phyloP scores from a whole-genome alignment of 2,888 invertebrate genomes.

The Dorcus hopei region DNA sequence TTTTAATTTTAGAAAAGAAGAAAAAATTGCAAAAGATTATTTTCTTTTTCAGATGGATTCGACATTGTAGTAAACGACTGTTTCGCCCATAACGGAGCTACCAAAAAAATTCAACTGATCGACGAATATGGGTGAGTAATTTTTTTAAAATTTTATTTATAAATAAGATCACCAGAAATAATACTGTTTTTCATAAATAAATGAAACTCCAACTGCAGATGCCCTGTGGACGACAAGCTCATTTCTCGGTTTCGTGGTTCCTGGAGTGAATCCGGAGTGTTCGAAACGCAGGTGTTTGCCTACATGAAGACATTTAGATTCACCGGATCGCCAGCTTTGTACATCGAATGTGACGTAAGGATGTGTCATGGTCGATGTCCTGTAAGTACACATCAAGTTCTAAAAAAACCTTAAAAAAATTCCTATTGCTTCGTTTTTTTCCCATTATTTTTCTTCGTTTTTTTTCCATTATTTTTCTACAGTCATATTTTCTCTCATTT shows the following conservation, averaged over 20 bases:
- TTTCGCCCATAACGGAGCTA: slow-evolving; percentile 90
- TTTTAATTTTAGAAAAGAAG: no score
- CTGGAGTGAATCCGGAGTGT: slow-evolving; percentile 88
- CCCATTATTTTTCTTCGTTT: neutral
- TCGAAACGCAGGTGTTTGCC: slow-evolving; percentile 90
- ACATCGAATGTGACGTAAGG: slow-evolving; percentile 91
- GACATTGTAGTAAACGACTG: slow-evolving; percentile 94
- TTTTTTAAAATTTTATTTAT: neutral
- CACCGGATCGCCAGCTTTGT: slow-evolving; percentile 89
- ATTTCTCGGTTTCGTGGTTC: slow-evolving; percentile 90
- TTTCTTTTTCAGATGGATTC: slow-evolving; percentile 72
- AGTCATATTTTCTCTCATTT: neutral
- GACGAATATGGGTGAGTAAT: slow-evolving; percentile 81
- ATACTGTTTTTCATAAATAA: neutral
- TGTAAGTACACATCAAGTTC: slow-evolving; percentile 55
- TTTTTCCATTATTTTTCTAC: neutral
- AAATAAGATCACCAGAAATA: no score
- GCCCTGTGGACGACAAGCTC: slow-evolving; percentile 89
- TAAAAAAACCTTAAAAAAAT: neutral
- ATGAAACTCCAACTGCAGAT: slow-evolving; percentile 51
- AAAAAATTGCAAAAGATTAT: no score
- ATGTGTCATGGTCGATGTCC: slow-evolving; percentile 96
- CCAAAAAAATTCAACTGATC: slow-evolving; percentile 86
- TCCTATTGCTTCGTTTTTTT: neutral
- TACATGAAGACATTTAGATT: slow-evolving; percentile 94